These are phyloP conservation scores for Caenorhabditis macrosperma DNA, from an alignment of 2,888 invertebrate genomes.

Conservation along the genomic window DNA sequence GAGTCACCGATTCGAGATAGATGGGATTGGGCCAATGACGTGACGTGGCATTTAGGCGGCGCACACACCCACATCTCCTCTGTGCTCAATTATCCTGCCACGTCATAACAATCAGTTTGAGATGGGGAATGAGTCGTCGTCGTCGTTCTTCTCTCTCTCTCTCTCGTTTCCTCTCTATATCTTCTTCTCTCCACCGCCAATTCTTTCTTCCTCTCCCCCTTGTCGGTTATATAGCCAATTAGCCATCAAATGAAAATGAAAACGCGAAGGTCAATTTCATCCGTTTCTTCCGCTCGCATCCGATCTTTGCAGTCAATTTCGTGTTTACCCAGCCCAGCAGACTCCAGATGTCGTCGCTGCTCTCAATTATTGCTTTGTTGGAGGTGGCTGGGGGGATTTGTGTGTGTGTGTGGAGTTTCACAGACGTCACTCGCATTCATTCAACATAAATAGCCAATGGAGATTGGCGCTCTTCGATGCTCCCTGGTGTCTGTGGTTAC, in stretches of 20 bases:
- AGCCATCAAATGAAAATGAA: slow-evolving; percentile 18
- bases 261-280: slow-evolving; percentile 8
- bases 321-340: neutral
- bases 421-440: neutral
- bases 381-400: no score
- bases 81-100: slow-evolving; percentile 36
- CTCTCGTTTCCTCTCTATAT: slow-evolving; percentile 1
- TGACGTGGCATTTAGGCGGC: slow-evolving; percentile 3
- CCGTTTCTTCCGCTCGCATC: neutral
- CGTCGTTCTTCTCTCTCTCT: slow-evolving; percentile 5
- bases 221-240: slow-evolving; percentile 41
- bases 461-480: neutral
- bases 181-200: neutral
- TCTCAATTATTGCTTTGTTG: neutral
- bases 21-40: no score
- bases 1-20: no score
- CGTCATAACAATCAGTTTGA: slow-evolving; percentile 53
- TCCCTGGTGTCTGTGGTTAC: neutral
- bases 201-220: slow-evolving; percentile 11
- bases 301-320: slow-evolving; percentile 4
- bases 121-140: slow-evolving; percentile 28
- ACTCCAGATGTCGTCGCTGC: no score
- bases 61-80: no score
- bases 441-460: no score
- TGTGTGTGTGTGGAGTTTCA: no score